These are phyloP conservation scores for Noctua fimbriata DNA, from an alignment of 2,888 invertebrate species.

Conservation along the genomic window DNA sequence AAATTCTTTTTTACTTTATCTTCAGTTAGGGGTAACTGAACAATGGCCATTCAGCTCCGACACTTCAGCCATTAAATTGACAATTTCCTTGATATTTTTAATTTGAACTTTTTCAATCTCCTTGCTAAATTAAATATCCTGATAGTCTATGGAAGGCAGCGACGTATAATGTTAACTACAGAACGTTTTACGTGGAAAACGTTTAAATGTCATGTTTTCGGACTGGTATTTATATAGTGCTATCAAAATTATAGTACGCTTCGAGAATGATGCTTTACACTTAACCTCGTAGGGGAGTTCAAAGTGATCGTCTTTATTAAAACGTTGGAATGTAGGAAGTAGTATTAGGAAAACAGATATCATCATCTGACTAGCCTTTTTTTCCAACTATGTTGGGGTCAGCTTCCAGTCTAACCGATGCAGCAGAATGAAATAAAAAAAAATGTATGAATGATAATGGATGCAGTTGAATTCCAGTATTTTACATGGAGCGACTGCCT, in stretches of 20 bases:
- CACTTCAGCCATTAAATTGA: constrained; percentile 39
- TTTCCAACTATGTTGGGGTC: too few species aligned
- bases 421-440: too few species aligned
- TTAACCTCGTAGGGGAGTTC: neutral
- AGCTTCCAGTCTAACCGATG: too few species aligned
- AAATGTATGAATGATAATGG: too few species aligned
- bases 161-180: constrained; percentile 35
- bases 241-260: constrained; percentile 21
- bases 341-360: neutral
- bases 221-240: constrained; percentile 3
- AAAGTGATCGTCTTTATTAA: neutral
- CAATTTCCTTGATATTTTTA: constrained; percentile 51
- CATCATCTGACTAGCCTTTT: too few species aligned
- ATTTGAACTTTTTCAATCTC: constrained; percentile 60
- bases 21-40: neutral
- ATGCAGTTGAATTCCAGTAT: too few species aligned
- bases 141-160: constrained; percentile 22
- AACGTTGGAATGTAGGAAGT: neutral
- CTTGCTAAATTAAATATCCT: constrained; percentile 47
- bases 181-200: constrained; percentile 36
- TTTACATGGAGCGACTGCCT: too few species aligned
- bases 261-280: neutral
- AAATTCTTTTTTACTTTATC: constrained; percentile 9
- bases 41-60: neutral
- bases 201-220: constrained; percentile 33